phyloP scores from a whole-genome alignment of 2,888 invertebrate species.

The Acleris holmiana region DNA sequence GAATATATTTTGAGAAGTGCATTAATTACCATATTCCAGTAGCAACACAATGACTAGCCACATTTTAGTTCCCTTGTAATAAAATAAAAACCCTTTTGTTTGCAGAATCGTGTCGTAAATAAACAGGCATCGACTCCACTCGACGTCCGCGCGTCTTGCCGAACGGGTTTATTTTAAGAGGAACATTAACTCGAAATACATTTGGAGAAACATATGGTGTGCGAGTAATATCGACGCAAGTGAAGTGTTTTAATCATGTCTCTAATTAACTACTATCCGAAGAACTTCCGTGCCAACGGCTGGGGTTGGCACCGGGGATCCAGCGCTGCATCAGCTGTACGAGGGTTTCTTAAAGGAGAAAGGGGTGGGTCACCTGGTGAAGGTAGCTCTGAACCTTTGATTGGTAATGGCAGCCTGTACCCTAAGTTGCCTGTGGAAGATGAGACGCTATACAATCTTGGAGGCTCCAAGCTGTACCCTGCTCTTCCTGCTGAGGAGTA shows the following conservation, averaged over 20 bases:
- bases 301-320: conserved; percentile 76
- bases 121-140: conserved; percentile 46
- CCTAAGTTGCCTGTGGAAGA: conserved; percentile 70
- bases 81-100: conserved; percentile 27
- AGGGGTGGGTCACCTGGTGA: conserved; percentile 57
- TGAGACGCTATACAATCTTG: conserved; percentile 63
- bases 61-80: conserved; percentile 1
- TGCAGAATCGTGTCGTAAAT: conserved; percentile 48
- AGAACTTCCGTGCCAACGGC: conserved; percentile 76
- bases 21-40: not conserved
- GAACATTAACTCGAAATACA: conserved; percentile 42
- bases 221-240: conserved; percentile 19
- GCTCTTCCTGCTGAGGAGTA: conserved; percentile 75
- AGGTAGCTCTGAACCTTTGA: conserved; percentile 55
- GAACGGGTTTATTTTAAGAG: conserved; percentile 49
- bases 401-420: conserved; percentile 65
- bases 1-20: not conserved
- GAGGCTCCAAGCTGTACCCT: conserved; percentile 68
- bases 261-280: conserved; percentile 68
- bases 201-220: conserved; percentile 41
- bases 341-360: conserved; percentile 68
- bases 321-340: conserved; percentile 64
- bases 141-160: conserved; percentile 41
- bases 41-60: too few relatives aligned
- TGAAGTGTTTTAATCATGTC: conserved; percentile 41